Evolutionary conservation across 2,888 invertebrate genomes (phyloP), one percentile per base, ranked within the genome.

Genomic region (Pycnomerus fuliginosus): DNA sequence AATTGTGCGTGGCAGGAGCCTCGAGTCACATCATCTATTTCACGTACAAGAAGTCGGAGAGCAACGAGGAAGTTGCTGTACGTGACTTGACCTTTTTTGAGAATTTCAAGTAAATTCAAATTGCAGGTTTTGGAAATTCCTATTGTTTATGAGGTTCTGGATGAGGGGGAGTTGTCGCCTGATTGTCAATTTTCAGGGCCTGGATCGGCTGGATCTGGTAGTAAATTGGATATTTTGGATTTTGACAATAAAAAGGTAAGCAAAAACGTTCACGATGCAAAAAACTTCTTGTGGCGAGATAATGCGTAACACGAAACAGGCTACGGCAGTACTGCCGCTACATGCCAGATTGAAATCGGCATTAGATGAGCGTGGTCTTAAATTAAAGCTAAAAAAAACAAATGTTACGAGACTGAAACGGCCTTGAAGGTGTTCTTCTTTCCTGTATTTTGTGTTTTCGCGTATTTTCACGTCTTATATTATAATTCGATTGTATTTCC

Each of bases 21-120:
- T 89, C 92, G 65, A 87, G 90, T 52, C 96, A 98, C 77, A 91
- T 98, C 59, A 83, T 97, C 66, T 80, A 97, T 46, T 98, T 96
- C 80, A 90, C 91, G 73, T 99, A 96, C 77, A 87, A 90, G 66
- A 96, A 95, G 76, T 80, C 84, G 50, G 98, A 99, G 73, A 83
- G 84, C 58, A 83, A 81, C 66, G 83, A 84, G 24, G 92, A 92
- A 74, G 85, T 88, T 39, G 80, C 85, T 67, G 90, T 90, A 54
- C 72, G 77, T 73, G 35, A 20, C 20, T 20, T 20, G 20, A 8
- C 5, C 4, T 20, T 20, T 20, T 5, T 20, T 20, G 5, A 8
- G 5, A 20, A 20, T 8, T 20, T 20, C 8, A 8, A 4, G 20
- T 8, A 20, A 5, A 5, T 20, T 20, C 4, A 20, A 20, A 20